Evolutionary conservation across 2,888 invertebrate genomes (phyloP), one percentile per base, ranked within the genome.

Genomic region (Geotrupes spiniger): DNA sequence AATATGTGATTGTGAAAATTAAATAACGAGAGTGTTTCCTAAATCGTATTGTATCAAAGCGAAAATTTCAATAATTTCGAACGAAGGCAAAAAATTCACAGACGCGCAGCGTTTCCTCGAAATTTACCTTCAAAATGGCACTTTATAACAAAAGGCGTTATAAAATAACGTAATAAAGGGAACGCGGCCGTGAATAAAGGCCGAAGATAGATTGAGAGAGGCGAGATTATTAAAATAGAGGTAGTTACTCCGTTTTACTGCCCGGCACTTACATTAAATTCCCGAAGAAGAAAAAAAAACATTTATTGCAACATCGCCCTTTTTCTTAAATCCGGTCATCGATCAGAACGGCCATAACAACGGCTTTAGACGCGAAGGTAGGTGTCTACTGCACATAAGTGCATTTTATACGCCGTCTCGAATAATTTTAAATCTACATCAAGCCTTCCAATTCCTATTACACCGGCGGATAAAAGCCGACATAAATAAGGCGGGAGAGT

Each of bases 241-340:
- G 29, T 12, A 29, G 10, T 29, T 29, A 33, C 33, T 33, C 33
- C 15, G 6, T 33, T 33, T 33, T 33, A 33, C 33, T 33, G 11
- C 33, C 33, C 8, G 9, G 33, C 33, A 33, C 33, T 33, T 33
- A 15, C 33, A 33, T 33, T 33, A 33, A 33, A 15, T 33, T 33
- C 33, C 11, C 11, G 1, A 15, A 29, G 10, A 29, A 11, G 4
- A 29, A 10, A 14, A 61, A 63, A 63, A 63, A 63, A 57, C 62
- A 61, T 62, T 64, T 65, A 66, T 66, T 63, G 66, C 64, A 60
- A 61, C 55, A 60, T 63, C 54, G 53, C 49, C 58, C 61, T 63
- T 67, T 66, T 65, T 66, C 65, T 67, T 66, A 68, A 69, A 66
- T 66, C 66, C 65, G 58, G 52, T 61, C 65, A 66, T 68, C 66